Evolutionary conservation across 2,888 invertebrate species (phyloP).

Genomic region (Listrodromus nycthemerus): DNA sequence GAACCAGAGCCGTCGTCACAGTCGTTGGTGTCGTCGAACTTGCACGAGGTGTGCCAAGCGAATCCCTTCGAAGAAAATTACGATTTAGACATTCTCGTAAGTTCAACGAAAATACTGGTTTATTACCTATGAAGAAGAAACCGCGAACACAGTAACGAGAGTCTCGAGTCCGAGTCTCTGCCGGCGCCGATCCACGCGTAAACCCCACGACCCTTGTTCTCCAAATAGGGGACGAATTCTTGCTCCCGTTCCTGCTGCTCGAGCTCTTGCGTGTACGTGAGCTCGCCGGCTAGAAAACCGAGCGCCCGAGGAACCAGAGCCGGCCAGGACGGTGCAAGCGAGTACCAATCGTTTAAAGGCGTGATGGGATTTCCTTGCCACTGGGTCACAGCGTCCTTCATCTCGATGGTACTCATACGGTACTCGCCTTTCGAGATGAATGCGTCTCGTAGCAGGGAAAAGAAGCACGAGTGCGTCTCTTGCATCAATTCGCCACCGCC

Average conservation of each 20-base stretch:
- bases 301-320: slow-evolving; percentile 80
- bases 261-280: slow-evolving; percentile 78
- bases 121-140: slow-evolving; percentile 89
- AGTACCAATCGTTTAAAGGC: slow-evolving; percentile 91
- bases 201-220: slow-evolving; percentile 84
- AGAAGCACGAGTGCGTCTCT: slow-evolving; percentile 93
- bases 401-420: slow-evolving; percentile 91
- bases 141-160: slow-evolving; percentile 90
- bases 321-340: slow-evolving; percentile 81
- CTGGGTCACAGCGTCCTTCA: slow-evolving; percentile 90
- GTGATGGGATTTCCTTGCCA: slow-evolving; percentile 93
- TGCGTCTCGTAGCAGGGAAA: slow-evolving; percentile 94
- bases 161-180: slow-evolving; percentile 93
- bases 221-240: slow-evolving; percentile 82
- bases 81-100: not conserved
- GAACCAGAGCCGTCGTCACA: slow-evolving; percentile 64
- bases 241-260: slow-evolving; percentile 76
- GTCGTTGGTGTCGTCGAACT: slow-evolving; percentile 55
- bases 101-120: not conserved
- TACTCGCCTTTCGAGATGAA: slow-evolving; percentile 94
- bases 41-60: slow-evolving; percentile 75
- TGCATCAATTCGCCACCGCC: slow-evolving; percentile 88
- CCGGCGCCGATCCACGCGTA: slow-evolving; percentile 98
- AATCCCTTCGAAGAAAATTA: slow-evolving; percentile 74
- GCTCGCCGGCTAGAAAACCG: slow-evolving; percentile 82